Evolutionary conservation across 2,888 invertebrate genomes (phyloP), one percentile per base, ranked within the genome.

Genomic region (Epinotia nisella): DNA sequence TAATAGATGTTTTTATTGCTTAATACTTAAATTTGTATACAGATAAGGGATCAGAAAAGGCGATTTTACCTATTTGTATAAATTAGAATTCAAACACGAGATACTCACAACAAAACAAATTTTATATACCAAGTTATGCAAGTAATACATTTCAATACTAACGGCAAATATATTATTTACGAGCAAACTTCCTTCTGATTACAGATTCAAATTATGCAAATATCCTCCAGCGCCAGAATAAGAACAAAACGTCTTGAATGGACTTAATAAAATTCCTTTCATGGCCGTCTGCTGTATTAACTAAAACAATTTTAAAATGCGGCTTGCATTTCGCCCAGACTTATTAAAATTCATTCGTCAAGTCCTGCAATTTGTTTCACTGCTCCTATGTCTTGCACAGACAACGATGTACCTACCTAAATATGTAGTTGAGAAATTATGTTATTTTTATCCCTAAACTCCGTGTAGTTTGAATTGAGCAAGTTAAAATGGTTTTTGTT

Each of bases 271-370:
- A 66, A 66, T 66, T 41, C 55, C 55, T 39, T 55, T 56, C 66
- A 66, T 41, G 24, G n/a, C 15, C 55, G 66, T 66, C 66, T 66
- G 41, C 49, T 21, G n/a, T 45, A 45, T 67, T 58, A 67, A 67
- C 58, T 41, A 49, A 49, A 67, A 67, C 29, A 67, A 58, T 17
- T 67, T 58, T 41, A 41, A 58, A 45, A 58, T 29, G 41, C 45
- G 24, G 17, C 49, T 67, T 58, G 45, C 60, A 67, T 67, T n/a
- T 56, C 53, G 53, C 69, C 10, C 24, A 41, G 49, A 69, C 69
- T 69, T 61, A 61, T 69, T 55, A 69, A 69, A 69, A 69, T 61
- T 60, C 53, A 69, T 69, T 69, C 61, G 61, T 69, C 60, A 69
- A 53, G 61, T 61, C 39, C 7, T 21, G 61, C 39, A 41, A 69